phyloP scores from a whole-genome alignment of 2,888 invertebrate genomes.

The Tetrapedia diversipes region DNA sequence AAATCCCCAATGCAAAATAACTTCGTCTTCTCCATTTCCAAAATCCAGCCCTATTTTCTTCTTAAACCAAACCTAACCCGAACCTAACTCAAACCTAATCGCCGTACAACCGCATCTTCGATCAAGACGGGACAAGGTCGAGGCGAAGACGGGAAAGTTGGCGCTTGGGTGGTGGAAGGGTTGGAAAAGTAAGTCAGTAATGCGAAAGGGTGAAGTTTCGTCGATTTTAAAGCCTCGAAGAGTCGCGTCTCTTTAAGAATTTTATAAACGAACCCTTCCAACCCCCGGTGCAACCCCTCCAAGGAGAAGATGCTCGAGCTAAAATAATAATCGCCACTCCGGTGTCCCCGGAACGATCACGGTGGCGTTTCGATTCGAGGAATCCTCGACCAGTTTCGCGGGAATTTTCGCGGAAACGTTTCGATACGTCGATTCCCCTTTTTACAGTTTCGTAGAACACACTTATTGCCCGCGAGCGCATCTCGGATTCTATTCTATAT shows the following conservation, averaged over 20 bases:
- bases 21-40: too few relatives aligned
- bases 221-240: constrained; percentile 55
- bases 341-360: too few relatives aligned
- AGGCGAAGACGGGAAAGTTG: neutral
- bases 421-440: constrained; percentile 62
- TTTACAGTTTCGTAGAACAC: constrained; percentile 59
- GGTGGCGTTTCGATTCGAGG: too few relatives aligned
- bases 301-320: too few relatives aligned
- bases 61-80: too few relatives aligned
- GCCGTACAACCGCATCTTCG: neutral
- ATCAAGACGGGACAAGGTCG: neutral
- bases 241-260: constrained; percentile 66
- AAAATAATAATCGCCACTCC: constrained; percentile 42
- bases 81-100: too few relatives aligned
- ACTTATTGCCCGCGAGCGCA: constrained; percentile 65
- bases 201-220: constrained; percentile 66
- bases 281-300: neutral
- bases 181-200: constrained; percentile 78
- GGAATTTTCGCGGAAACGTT: constrained; percentile 16
- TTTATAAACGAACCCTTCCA: constrained; percentile 51
- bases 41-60: too few relatives aligned
- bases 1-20: too few relatives aligned
- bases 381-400: too few relatives aligned
- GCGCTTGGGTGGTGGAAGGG: constrained; percentile 63
- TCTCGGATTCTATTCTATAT: constrained; percentile 76